Base-by-base conservation (phyloP, 2,797 vertebrate species). In the Galago senegalensis region DNA sequence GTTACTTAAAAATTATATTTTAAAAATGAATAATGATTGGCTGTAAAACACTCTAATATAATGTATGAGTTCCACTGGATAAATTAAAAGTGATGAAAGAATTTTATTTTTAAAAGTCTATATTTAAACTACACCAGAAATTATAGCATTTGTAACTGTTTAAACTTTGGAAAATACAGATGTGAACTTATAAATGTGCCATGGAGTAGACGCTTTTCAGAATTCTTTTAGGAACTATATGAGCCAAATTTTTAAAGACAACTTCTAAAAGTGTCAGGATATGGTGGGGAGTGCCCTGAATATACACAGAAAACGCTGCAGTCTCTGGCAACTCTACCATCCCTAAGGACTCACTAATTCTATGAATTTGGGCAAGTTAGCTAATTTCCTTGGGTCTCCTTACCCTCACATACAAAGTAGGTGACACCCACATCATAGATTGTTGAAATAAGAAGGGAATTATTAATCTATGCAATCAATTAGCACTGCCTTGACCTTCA, bases 21-120 rank as follows among this genome's bases (percentile, higher is more conserved):
- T 69, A 84, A 70, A 90, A 92, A 88, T 88, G 72, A 80, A 34
- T 79, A 88, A 65, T 37, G 23, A 83, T 82, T 73, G 27, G 9
- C 77, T 67, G 87, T 63, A 79, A 89, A 94, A 88, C 21, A 58
- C 10, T 75, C 6, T 6, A 76, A 27, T 17, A 8, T 4, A 81
- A 27, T 21, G 14, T 56, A 11, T 81, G 75, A 43, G 49, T 77
- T 91, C 21, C 13, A 18, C 9, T 82, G 18, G 72, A 76, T 46
- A 92, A 29, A 91, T 94, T 83, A 53, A 87, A 87, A 92, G 60
- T 63, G 43, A 49, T 27, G 27, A 58, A 67, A 85, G 6, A 17
- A 60, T 93, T 80, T 96, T 92, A 92, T 67, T 96, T 95, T 89
- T 11, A 67, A 73, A 60, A 60, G 13, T 72, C 40, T 95, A 4